These are phyloP conservation scores for Calameuta idolon DNA, from an alignment of 2,888 invertebrate species.

Conservation along the genomic window DNA sequence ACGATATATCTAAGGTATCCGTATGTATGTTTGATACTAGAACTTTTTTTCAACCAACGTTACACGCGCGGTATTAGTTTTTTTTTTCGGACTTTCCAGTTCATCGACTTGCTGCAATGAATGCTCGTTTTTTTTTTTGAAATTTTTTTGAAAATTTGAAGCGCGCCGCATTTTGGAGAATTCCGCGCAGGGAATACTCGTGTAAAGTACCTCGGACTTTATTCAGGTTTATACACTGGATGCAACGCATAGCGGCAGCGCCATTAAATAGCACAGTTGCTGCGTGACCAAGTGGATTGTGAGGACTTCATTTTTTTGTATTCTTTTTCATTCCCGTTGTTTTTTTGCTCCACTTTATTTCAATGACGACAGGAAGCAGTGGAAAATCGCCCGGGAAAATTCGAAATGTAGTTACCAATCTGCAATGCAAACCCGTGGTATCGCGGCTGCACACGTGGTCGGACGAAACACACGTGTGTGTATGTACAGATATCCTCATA, in stretches of 20 bases:
- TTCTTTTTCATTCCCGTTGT: background rate
- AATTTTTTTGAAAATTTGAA: background rate
- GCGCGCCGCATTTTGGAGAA: background rate
- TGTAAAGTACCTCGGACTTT: background rate
- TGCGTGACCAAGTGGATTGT: background rate
- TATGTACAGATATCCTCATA: background rate
- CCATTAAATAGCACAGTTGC: background rate
- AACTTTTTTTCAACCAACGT: background rate
- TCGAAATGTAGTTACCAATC: slow-evolving; percentile 53
- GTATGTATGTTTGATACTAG: background rate
- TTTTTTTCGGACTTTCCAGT: background rate
- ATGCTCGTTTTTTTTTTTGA: background rate
- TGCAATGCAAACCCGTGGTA: slow-evolving; percentile 56
- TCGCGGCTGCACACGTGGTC: slow-evolving; percentile 25
- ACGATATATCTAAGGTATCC: background rate
- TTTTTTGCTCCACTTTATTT: background rate
- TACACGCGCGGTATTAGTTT: background rate
- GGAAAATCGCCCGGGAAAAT: slow-evolving; percentile 42
- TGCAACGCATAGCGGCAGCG: background rate
- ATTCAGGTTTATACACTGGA: background rate
- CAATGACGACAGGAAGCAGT: slow-evolving; percentile 15
- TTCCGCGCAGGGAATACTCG: background rate
- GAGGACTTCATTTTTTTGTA: background rate
- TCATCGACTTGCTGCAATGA: background rate
- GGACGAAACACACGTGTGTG: background rate